These are phyloP conservation scores for Borostomias antarcticus DNA, from an alignment of 2,797 vertebrate genomes.

Conservation along the genomic window DNA sequence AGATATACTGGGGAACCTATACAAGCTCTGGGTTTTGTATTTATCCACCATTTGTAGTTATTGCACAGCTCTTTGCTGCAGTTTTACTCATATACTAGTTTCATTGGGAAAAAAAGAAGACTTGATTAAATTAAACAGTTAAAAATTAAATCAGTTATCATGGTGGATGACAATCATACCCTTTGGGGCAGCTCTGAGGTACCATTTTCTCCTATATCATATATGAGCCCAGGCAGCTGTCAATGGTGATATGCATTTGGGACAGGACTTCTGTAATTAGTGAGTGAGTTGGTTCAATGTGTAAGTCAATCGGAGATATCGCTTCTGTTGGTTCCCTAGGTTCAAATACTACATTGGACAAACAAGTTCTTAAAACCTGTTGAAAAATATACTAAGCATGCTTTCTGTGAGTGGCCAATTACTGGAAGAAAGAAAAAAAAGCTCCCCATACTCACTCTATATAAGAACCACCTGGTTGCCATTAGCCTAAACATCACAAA, in stretches of 20 bases:
- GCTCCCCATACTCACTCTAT: too few species aligned
- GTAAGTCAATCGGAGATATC: too few species aligned
- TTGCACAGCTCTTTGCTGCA: not conserved
- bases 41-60: not conserved
- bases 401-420: not conserved
- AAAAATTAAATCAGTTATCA: not conserved
- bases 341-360: not conserved
- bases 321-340: too few species aligned
- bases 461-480: conserved; percentile 16
- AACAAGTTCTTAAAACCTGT: not conserved
- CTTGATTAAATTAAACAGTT: not conserved
- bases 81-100: not conserved
- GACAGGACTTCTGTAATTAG: too few species aligned
- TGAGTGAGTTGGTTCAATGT: too few species aligned
- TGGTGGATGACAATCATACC: too few species aligned
- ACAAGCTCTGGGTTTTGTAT: not conserved
- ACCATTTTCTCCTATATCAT: too few species aligned
- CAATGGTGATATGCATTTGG: too few species aligned
- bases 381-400: not conserved
- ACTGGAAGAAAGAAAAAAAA: not conserved
- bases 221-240: too few species aligned
- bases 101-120: not conserved
- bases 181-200: too few species aligned
- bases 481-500: conserved; percentile 32
- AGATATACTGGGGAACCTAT: conserved; percentile 1